A percentile compares a stretch with the other conserved stretches of the same genome.
phyloP scores from a whole-genome alignment of 2,797 vertebrate species.

The Phoxinus dragarum region DNA sequence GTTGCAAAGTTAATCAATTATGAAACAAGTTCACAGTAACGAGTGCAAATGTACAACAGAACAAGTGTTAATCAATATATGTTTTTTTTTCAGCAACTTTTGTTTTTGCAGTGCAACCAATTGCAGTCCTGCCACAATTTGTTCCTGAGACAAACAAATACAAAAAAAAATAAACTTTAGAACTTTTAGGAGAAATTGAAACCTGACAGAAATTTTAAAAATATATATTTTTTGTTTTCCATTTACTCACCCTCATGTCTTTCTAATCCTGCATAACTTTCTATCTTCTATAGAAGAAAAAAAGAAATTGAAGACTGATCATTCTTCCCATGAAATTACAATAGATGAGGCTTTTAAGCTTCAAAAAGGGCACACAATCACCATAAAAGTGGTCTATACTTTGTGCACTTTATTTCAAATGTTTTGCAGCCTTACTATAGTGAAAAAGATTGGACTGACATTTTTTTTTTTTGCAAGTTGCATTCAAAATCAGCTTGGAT shows the following conservation, averaged over 20 bases:
- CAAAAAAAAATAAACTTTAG: neutral
- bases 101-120: neutral
- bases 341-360: constrained; percentile 7
- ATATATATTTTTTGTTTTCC: too few relatives aligned
- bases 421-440: neutral
- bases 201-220: neutral
- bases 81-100: too few relatives aligned
- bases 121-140: neutral
- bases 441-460: neutral
- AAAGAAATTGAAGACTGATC: neutral
- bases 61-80: neutral
- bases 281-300: neutral
- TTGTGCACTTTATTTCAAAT: neutral
- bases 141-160: neutral
- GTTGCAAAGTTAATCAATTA: neutral
- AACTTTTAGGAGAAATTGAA: too few relatives aligned
- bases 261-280: neutral
- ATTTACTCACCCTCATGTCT: too few relatives aligned
- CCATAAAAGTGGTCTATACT: neutral
- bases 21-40: neutral
- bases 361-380: neutral
- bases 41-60: neutral
- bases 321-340: neutral
- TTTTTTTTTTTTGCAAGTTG: neutral
- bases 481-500: neutral